These are phyloP conservation scores for Mamestra configurata DNA, from an alignment of 1,140 invertebrate species.

Conservation along the genomic window DNA sequence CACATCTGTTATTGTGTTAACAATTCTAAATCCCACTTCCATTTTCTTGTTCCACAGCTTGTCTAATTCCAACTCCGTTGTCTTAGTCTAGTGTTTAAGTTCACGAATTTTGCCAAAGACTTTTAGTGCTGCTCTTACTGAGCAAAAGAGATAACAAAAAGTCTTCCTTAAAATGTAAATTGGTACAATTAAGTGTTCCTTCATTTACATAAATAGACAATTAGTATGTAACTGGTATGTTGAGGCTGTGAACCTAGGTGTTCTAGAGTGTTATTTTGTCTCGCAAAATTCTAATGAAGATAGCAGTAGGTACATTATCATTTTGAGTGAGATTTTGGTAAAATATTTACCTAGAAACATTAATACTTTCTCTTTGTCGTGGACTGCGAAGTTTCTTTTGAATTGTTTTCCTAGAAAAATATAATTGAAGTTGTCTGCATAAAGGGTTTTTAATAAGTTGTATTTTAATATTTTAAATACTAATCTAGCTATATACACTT, in stretches of 20 bases:
- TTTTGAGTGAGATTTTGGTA: no score
- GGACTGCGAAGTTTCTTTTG: no score
- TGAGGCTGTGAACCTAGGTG: background rate
- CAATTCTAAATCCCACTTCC: no score
- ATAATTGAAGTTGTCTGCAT: no score
- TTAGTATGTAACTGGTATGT: slow-evolving; percentile 23
- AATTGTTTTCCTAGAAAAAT: no score
- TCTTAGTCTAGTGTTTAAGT: slow-evolving; percentile 4
- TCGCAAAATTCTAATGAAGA: background rate
- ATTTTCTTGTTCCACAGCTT: background rate
- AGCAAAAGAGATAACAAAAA: slow-evolving; percentile 30
- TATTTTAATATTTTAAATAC: no score
- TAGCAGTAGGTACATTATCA: no score
- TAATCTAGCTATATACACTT: no score
- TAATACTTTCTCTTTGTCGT: no score
- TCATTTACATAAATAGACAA: slow-evolving; percentile 38
- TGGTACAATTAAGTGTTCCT: slow-evolving; percentile 30
- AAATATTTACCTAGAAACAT: no score
- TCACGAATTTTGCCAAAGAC: slow-evolving; percentile 24
- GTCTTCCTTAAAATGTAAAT: slow-evolving; percentile 30
- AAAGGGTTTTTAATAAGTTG: no score
- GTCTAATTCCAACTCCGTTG: background rate
- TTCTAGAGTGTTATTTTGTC: background rate
- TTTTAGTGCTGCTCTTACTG: background rate
- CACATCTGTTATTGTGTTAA: no score